Evolutionary conservation across 2,797 vertebrate genomes (phyloP).

Genomic region (Petrocephalus schoutedeni): DNA sequence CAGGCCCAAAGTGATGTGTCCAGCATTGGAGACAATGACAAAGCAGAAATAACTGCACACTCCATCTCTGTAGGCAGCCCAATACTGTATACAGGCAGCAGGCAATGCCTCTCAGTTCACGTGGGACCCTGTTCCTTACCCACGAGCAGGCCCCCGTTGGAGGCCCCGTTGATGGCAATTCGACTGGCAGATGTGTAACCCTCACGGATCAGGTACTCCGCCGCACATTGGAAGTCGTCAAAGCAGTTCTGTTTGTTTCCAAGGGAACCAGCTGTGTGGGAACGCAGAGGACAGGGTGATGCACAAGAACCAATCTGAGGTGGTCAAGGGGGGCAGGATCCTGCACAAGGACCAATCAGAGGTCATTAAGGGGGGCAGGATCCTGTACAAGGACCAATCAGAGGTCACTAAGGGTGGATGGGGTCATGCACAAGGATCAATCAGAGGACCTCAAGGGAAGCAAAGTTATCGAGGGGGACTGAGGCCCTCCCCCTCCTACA

Average conservation of each 20-base stretch:
- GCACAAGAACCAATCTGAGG: not conserved
- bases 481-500: not conserved
- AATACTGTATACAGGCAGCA: not conserved
- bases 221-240: conserved; percentile 66
- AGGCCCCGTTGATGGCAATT: conserved; percentile 64
- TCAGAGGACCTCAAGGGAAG: not conserved
- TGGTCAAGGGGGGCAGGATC: not conserved
- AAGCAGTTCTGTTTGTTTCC: conserved; percentile 69
- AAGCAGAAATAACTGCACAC: not conserved
- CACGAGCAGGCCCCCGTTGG: conserved; percentile 67
- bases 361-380: not conserved
- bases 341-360: not conserved
- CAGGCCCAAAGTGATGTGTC: not conserved
- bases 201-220: conserved; percentile 60
- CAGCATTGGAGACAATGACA: not conserved
- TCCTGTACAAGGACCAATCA: not conserved
- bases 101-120: not conserved
- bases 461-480: not conserved
- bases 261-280: conserved; percentile 50
- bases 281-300: not conserved
- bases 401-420: not conserved
- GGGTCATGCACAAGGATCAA: not conserved
- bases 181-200: conserved; percentile 52
- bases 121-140: conserved; percentile 40
- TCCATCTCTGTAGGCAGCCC: not conserved